A percentile compares a stretch with the other conserved stretches of the same genome.
These are phyloP conservation scores for Leguminivora glycinivorella DNA, from an alignment of 1,140 invertebrate species.

Conservation along the genomic window DNA sequence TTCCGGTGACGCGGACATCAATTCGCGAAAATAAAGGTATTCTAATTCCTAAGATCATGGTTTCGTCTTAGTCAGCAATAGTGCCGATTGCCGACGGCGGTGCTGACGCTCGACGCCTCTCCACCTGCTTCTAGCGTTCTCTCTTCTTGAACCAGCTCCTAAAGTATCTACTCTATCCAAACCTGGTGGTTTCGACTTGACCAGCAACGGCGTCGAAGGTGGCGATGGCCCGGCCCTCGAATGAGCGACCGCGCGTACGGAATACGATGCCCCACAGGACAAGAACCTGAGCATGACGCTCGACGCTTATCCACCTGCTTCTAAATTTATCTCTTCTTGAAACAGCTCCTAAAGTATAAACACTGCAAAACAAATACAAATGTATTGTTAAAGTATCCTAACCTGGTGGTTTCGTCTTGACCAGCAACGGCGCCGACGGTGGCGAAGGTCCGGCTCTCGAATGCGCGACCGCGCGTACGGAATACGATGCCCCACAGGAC, in stretches of 20 bases:
- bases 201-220: conserved; percentile 56
- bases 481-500: conserved; percentile 65
- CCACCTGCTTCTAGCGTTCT: too few species aligned
- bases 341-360: conserved; percentile 48
- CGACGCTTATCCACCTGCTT: conserved; percentile 61
- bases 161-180: too few species aligned
- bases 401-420: conserved; percentile 72
- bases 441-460: conserved; percentile 64
- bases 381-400: conserved; percentile 16
- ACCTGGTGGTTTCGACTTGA: conserved; percentile 72
- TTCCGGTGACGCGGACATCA: too few species aligned
- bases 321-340: conserved; percentile 61
- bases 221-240: conserved; percentile 64
- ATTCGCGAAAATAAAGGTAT: too few species aligned
- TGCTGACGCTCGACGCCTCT: too few species aligned
- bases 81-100: too few species aligned
- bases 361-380: too few species aligned
- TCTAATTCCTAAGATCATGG: too few species aligned
- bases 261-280: conserved; percentile 65
- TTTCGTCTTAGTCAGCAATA: too few species aligned
- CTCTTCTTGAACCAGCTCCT: too few species aligned
- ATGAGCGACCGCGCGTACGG: conserved; percentile 65
- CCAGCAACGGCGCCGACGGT: conserved; percentile 57
- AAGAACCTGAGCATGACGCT: conserved; percentile 58
- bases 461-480: conserved; percentile 65